Evolutionary conservation across 2,888 invertebrate species (phyloP).

Genomic region (Aplocera efformata): DNA sequence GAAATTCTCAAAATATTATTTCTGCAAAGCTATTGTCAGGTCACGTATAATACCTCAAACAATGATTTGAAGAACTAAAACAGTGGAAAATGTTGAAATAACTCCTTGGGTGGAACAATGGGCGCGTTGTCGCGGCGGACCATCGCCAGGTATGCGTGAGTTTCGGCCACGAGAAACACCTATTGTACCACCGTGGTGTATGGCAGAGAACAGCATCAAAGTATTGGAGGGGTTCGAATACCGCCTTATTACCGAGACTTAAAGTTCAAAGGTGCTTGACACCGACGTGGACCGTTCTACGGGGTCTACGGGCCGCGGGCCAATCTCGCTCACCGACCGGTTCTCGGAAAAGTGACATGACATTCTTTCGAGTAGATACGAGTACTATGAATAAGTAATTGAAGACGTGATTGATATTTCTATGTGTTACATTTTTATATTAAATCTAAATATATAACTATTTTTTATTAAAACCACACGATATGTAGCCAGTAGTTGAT

Average conservation of each 20-base stretch:
- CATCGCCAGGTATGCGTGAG: constrained; percentile 49
- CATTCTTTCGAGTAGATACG: constrained; percentile 48
- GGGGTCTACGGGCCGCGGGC: constrained; percentile 22
- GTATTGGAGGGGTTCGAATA: constrained; percentile 6
- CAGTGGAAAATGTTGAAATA: constrained; percentile 47
- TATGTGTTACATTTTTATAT: constrained; percentile 1
- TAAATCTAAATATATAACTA: no score
- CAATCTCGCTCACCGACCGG: constrained; percentile 54
- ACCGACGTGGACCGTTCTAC: constrained; percentile 25
- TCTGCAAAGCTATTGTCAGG: constrained; percentile 42
- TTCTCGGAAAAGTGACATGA: constrained; percentile 65
- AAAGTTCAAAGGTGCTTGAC: constrained; percentile 33
- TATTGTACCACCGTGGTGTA: constrained; percentile 51
- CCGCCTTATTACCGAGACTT: constrained; percentile 23
- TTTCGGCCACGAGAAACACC: constrained; percentile 48
- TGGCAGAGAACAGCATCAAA: constrained; percentile 21
- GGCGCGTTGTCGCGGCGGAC: constrained; percentile 35
- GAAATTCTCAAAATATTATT: constrained; percentile 30
- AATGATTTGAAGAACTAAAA: constrained; percentile 34
- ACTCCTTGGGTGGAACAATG: constrained; percentile 47
- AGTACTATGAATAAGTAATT: constrained; percentile 31
- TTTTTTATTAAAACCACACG: constrained; percentile 4
- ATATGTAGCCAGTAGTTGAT: background rate
- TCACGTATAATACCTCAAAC: constrained; percentile 46
- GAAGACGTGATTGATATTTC: constrained; percentile 21